phyloP scores from a whole-genome alignment of 1,140 invertebrate genomes.

The Sweltsa coloradensis region DNA sequence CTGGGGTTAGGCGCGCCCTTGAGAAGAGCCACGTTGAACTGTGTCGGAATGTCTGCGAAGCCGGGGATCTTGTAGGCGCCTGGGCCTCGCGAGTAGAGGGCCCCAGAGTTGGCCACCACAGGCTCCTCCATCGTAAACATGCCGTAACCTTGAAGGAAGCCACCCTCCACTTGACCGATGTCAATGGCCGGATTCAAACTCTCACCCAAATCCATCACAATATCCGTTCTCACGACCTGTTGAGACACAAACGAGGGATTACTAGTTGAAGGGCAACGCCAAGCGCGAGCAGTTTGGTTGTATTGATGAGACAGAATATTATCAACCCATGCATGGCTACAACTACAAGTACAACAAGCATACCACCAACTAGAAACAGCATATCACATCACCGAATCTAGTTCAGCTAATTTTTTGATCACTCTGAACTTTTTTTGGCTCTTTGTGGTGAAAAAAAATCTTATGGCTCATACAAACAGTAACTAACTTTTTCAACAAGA shows the following conservation, averaged over 20 bases:
- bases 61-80: constrained; percentile 89
- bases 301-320: background rate
- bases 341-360: too few relatives aligned
- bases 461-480: too few relatives aligned
- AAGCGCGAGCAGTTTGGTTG: background rate
- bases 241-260: constrained; percentile 10
- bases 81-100: constrained; percentile 71
- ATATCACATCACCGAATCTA: too few relatives aligned
- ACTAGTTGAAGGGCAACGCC: background rate
- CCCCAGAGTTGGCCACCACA: constrained; percentile 71
- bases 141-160: constrained; percentile 86
- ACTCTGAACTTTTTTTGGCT: too few relatives aligned
- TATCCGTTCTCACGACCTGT: constrained; percentile 72
- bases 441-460: too few relatives aligned
- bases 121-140: constrained; percentile 84
- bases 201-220: constrained; percentile 89
- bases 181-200: constrained; percentile 93
- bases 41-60: constrained; percentile 75
- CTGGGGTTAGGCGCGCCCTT: constrained; percentile 76
- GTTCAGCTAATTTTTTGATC: too few relatives aligned
- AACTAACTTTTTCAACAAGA: too few relatives aligned
- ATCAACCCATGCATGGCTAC: too few relatives aligned
- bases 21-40: constrained; percentile 87
- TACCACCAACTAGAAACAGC: too few relatives aligned
- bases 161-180: constrained; percentile 92